Base-by-base conservation (phyloP, 2,797 vertebrate genomes). In the Alca torda region DNA sequence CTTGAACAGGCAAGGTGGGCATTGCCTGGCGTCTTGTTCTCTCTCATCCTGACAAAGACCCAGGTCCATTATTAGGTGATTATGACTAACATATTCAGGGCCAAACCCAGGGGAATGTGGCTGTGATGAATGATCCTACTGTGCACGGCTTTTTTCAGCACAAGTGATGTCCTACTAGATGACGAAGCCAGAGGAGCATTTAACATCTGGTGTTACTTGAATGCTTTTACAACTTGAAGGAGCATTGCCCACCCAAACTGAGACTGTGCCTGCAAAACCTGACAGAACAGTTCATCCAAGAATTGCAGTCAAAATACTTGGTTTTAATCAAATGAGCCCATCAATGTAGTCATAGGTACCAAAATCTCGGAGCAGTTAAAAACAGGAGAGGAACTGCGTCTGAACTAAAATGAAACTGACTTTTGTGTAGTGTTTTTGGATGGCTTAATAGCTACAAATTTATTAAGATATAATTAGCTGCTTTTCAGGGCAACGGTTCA, bases 61-160 rank as follows among this genome's bases (percentile, higher is more conserved):
- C 24, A 14, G 33, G 26, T 63, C 35, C 56, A 20, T 2, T 20
- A 13, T 74, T 50, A 46, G 35, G 48, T 79, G 45, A 45, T 87
- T 56, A 33, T 39, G 24, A 13, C 12, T 76, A 0, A 0, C 1
- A 0, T 59, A 0, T 59, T 78, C 25, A 39, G 53, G 64, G 28
- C 46, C 13, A n/a, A 59, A 79, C 35, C 10, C 61, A 31, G 15
- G 28, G 24, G 39, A 61, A 31, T 37, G 39, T 61, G 81, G 11
- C 45, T 53, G 65, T 87, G 67, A 35, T 82, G 63, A 82, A 13
- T 20, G 69, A 53, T 51, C 37, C 35, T 70, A 33, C 54, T 30
- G 46, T 70, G 68, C 5, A 41, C 39, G 39, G 39, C 39, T 41
- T 41, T 41, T 41, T 14, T 41, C 39, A 41, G 39, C 45, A 80